Conservation (phyloP, 2,888 invertebrate genomes). For the Hemicrepidius hirtus region DNA sequence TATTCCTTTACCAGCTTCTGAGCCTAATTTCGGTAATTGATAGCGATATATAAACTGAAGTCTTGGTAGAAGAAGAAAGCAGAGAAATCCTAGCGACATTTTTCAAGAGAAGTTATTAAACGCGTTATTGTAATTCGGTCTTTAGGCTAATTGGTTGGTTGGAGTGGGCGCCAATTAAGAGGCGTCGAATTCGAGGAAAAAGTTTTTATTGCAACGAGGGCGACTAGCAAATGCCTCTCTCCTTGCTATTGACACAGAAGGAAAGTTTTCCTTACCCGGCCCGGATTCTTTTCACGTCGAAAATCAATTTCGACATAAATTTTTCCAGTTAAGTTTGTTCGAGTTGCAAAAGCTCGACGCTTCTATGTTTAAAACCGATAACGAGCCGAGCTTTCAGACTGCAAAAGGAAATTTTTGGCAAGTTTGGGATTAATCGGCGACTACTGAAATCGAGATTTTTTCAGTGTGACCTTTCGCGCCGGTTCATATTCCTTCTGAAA, state of each 20-base stretch:
- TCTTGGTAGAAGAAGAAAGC: not conserved
- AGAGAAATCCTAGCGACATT: not conserved
- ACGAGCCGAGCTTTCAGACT: conserved; percentile 1
- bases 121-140: conserved; percentile 22
- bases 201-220: conserved; percentile 26
- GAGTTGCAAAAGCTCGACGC: not conserved
- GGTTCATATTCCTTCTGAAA: conserved; percentile 41
- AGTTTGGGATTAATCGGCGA: conserved; percentile 1
- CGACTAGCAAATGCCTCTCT: conserved; percentile 16
- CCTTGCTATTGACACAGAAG: conserved; percentile 7
- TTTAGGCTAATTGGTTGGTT: conserved; percentile 28
- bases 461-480: conserved; percentile 17
- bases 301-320: conserved; percentile 20
- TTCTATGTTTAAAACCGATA: conserved; percentile 10
- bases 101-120: conserved; percentile 18
- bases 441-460: conserved; percentile 12
- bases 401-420: conserved; percentile 11
- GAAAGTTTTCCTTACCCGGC: not conserved
- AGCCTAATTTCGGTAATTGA: conserved; percentile 19
- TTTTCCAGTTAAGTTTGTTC: conserved; percentile 4
- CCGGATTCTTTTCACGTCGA: conserved; percentile 22
- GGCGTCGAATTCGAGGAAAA: conserved; percentile 15
- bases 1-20: conserved; percentile 5
- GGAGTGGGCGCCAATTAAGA: conserved; percentile 26
- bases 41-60: not conserved